Evolutionary conservation across 1,140 invertebrate species (phyloP).

Genomic region (Coptotermes formosanus): DNA sequence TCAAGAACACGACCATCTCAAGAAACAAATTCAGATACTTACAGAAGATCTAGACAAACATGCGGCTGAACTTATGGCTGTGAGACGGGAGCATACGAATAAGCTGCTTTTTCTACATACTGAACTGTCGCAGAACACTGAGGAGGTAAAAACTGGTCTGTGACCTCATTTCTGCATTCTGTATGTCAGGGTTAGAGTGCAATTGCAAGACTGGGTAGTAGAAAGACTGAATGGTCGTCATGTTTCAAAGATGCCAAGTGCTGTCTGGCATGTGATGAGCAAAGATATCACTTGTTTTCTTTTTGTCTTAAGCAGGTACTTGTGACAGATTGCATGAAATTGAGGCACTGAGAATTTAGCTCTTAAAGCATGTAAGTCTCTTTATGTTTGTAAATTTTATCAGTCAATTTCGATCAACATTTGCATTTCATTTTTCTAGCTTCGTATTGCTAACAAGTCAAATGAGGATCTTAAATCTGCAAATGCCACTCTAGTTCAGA

Average conservation of each 20-base stretch:
- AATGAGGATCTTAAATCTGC: slow-evolving; percentile 7
- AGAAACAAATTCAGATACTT: slow-evolving; percentile 72
- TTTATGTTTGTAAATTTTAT: no score
- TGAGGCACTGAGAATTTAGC: no score
- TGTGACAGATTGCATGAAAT: no score
- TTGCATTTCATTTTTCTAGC: slow-evolving; percentile 8
- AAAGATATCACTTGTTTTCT: no score
- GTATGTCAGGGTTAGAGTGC: not conserved
- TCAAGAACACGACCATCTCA: slow-evolving; percentile 70
- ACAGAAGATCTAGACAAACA: slow-evolving; percentile 72
- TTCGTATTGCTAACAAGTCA: slow-evolving; percentile 24
- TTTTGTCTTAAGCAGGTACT: no score
- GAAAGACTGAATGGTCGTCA: no score
- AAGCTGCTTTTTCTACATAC: slow-evolving; percentile 71
- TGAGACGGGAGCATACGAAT: slow-evolving; percentile 70
- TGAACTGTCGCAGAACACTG: slow-evolving; percentile 71
- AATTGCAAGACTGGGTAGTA: not conserved
- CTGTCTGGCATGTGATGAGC: no score
- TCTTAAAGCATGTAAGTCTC: no score
- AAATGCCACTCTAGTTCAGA: slow-evolving; percentile 39
- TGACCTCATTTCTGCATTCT: no score
- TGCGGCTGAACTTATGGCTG: slow-evolving; percentile 71
- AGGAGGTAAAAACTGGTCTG: slow-evolving; percentile 61
- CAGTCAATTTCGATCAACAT: no score
- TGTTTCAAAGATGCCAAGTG: no score